Percentiles rank a stretch among this genome's conserved stretches.
Conservation (phyloP, 1,140 invertebrate species). For the Daktulosphaira vitifoliae region DNA sequence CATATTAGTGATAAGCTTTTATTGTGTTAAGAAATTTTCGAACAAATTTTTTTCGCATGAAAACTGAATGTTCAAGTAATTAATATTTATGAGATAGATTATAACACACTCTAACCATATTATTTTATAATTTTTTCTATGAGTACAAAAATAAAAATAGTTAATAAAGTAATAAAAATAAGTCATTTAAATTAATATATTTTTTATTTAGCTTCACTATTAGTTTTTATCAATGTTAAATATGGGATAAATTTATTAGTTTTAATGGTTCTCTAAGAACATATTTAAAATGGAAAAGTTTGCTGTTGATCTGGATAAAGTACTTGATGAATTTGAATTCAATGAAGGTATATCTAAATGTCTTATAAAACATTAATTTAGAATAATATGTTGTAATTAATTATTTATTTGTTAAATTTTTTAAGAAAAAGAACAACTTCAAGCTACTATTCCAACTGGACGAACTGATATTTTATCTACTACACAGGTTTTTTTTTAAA, state of each 20-base stretch:
- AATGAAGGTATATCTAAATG: slow-evolving; percentile 51
- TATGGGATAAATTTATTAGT: slow-evolving; percentile 9
- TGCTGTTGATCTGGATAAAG: slow-evolving; percentile 74
- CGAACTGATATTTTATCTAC: background rate
- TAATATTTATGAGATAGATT: no score
- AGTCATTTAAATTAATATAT: no score
- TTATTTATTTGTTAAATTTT: background rate
- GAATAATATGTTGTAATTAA: background rate
- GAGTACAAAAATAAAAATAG: no score
- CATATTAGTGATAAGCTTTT: no score
- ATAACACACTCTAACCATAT: no score
- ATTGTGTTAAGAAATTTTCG: no score
- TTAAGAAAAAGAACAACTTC: slow-evolving; percentile 5
- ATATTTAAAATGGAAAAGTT: slow-evolving; percentile 54
- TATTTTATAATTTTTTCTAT: no score
- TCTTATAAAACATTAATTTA: background rate
- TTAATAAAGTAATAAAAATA: no score
- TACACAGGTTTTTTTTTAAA: slow-evolving; percentile 12
- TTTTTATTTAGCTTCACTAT: no score
- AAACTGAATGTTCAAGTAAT: no score
- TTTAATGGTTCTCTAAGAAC: background rate
- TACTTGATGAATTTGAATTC: slow-evolving; percentile 77
- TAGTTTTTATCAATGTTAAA: background rate
- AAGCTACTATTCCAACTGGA: slow-evolving; percentile 17
- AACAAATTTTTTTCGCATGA: no score